Evolutionary conservation across 2,888 invertebrate genomes (phyloP).

Genomic region (Ophion ventricosus): DNA sequence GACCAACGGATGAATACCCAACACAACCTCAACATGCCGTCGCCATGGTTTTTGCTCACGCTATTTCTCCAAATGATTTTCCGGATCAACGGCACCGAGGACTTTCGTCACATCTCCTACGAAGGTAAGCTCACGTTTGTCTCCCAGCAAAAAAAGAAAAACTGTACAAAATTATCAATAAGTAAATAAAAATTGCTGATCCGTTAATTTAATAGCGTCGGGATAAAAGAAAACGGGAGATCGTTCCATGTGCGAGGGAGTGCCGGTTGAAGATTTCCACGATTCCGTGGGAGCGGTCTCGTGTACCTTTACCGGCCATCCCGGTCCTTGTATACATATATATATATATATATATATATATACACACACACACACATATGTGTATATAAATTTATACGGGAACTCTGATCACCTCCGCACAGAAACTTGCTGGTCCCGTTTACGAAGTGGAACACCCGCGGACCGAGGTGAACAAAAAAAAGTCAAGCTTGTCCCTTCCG

Average conservation of each 20-base stretch:
- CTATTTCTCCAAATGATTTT: conserved; percentile 68
- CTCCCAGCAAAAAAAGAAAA: neutral
- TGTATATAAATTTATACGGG: conserved; percentile 9
- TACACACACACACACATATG: neutral
- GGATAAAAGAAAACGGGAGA: conserved; percentile 34
- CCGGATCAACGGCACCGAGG: conserved; percentile 69
- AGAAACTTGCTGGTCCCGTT: conserved; percentile 68
- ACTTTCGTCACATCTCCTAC: conserved; percentile 80
- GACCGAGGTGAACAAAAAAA: conserved; percentile 43
- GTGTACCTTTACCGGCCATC: conserved; percentile 38
- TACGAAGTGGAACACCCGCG: conserved; percentile 55
- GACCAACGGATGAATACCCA: conserved; percentile 21
- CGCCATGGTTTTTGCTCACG: conserved; percentile 63
- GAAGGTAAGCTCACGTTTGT: conserved; percentile 73
- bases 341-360: neutral
- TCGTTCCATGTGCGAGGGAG: conserved; percentile 45
- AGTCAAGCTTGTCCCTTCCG: conserved; percentile 41
- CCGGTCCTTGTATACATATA: conserved; percentile 36
- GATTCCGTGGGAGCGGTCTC: conserved; percentile 59
- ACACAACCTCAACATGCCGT: conserved; percentile 63
- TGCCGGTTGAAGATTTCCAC: conserved; percentile 49
- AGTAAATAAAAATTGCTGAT: neutral
- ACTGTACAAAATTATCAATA: neutral
- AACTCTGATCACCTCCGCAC: conserved; percentile 44
- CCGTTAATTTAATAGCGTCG: neutral